These are phyloP conservation scores for Percina caprodes DNA, from an alignment of 2,113 vertebrate species.

Conservation along the genomic window DNA sequence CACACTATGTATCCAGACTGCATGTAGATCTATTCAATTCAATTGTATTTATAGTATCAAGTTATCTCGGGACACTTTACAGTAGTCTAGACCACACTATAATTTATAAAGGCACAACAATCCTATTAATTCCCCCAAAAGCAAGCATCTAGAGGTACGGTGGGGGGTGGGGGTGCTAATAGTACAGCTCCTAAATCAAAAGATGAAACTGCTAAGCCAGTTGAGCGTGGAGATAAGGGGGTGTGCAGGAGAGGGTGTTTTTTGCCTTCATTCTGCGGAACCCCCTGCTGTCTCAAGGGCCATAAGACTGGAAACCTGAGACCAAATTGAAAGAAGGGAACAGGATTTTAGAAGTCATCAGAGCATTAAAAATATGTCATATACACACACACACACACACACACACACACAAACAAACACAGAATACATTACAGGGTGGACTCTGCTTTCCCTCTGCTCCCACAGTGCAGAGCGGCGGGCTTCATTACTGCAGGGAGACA, in stretches of 20 bases:
- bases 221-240: conserved; percentile 32
- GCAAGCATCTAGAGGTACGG: background rate
- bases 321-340: conserved; percentile 41
- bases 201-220: conserved; percentile 44
- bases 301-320: conserved; percentile 48
- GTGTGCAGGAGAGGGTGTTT: conserved; percentile 27
- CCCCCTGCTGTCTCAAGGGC: conserved; percentile 43
- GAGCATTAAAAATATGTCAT: conserved; percentile 50
- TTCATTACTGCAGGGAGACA: conserved; percentile 60
- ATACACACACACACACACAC: conserved; percentile 30
- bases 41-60: too few species aligned
- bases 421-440: conserved; percentile 59
- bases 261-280: conserved; percentile 43
- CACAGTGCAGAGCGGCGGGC: conserved; percentile 66
- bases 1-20: conserved; percentile 7
- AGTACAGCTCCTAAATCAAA: conserved; percentile 38
- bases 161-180: background rate
- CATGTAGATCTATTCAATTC: conserved; percentile 6
- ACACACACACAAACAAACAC: conserved; percentile 19
- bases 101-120: too few species aligned
- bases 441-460: conserved; percentile 64
- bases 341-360: conserved; percentile 53
- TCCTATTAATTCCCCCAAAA: too few species aligned
- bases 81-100: too few species aligned
- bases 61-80: too few species aligned